phyloP scores from a whole-genome alignment of 2,888 invertebrate genomes.

The Drosophila picticornis region DNA sequence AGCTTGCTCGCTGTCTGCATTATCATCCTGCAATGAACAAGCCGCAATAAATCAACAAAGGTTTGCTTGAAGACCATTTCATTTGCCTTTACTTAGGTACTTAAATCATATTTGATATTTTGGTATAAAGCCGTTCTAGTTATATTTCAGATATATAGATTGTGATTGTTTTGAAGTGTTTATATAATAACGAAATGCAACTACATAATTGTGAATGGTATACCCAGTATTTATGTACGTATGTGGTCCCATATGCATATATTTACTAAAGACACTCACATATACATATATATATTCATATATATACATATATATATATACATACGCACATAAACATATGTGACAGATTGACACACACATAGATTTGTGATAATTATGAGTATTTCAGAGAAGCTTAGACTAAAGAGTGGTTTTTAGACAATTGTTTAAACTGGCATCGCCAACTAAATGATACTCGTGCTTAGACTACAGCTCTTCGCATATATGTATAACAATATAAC shows the following conservation, averaged over 20 bases:
- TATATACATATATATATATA: constrained; percentile 7
- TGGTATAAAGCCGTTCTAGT: constrained; percentile 18
- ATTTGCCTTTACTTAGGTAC: constrained; percentile 58
- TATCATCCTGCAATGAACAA: constrained; percentile 79
- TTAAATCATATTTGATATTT: constrained; percentile 14
- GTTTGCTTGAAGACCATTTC: constrained; percentile 42
- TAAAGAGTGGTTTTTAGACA: constrained; percentile 14
- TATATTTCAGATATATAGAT: constrained; percentile 14
- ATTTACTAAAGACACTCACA: background rate
- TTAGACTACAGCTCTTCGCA: constrained; percentile 22
- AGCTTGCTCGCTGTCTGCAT: constrained; percentile 53
- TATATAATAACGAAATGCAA: constrained; percentile 14
- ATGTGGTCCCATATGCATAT: constrained; percentile 5
- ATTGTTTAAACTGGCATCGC: constrained; percentile 26
- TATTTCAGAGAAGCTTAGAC: constrained; percentile 30
- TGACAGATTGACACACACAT: constrained; percentile 5
- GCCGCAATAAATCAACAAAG: constrained; percentile 66
- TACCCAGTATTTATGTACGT: constrained; percentile 8
- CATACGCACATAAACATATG: background rate
- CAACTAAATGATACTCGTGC: constrained; percentile 27
- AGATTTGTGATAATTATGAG: background rate
- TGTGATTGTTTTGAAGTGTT: background rate
- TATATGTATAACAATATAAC: background rate
- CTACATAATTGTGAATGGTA: constrained; percentile 13
- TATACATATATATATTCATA: background rate